Evolutionary conservation across 2,797 vertebrate species (phyloP).

Genomic region (Phrynocephalus guinanensis): DNA sequence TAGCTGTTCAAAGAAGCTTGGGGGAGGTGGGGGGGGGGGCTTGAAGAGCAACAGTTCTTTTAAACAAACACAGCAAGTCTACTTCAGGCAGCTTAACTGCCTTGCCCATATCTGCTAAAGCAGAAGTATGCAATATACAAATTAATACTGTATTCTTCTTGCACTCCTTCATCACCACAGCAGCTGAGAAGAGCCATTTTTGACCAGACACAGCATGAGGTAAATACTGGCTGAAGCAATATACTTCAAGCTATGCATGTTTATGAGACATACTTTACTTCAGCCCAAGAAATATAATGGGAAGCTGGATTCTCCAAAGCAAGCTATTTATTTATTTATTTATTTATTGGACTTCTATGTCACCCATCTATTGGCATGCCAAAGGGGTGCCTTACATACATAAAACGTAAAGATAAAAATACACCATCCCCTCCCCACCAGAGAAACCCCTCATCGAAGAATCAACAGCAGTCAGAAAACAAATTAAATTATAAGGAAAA

Average conservation of each 20-base stretch:
- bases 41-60: neutral
- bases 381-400: no score
- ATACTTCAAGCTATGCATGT: neutral
- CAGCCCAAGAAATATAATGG: neutral
- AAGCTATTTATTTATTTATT: neutral
- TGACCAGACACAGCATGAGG: neutral
- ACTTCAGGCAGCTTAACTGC: neutral
- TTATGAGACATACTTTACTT: conserved; percentile 1
- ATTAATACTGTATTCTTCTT: neutral
- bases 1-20: conserved; percentile 17
- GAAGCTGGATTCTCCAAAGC: neutral
- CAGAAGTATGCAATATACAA: neutral
- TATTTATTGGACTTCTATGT: no score
- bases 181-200: conserved; percentile 19
- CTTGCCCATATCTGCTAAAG: neutral
- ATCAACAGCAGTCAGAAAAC: no score
- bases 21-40: neutral
- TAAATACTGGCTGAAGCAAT: conserved; percentile 2
- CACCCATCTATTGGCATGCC: no score
- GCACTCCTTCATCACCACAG: neutral
- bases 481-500: no score
- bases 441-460: no score
- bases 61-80: neutral
- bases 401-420: no score
- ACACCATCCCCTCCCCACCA: no score